These are phyloP conservation scores for Phylloscopus trochiloides DNA, from an alignment of 2,113 vertebrate genomes.

Conservation along the genomic window DNA sequence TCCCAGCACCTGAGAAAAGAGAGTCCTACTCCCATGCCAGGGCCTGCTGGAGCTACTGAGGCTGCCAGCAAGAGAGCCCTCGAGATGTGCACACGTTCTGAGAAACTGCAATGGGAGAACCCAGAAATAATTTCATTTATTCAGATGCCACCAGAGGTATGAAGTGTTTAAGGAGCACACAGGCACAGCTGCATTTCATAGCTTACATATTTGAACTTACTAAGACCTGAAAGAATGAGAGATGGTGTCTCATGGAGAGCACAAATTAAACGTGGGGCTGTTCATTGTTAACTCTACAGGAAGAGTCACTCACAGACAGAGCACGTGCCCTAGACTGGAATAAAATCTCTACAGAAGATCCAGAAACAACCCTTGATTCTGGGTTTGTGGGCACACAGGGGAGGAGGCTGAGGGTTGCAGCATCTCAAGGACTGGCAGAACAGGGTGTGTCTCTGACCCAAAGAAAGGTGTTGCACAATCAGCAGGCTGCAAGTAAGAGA, in stretches of 20 bases:
- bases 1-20: background rate
- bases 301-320: background rate
- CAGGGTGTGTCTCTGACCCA: background rate
- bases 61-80: background rate
- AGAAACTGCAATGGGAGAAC: background rate
- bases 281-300: background rate
- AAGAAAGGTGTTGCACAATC: conserved; percentile 1
- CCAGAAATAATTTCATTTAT: background rate
- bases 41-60: background rate
- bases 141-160: background rate
- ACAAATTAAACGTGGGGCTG: background rate
- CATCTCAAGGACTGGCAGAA: background rate
- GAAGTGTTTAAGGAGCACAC: background rate
- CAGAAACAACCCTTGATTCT: background rate
- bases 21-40: background rate
- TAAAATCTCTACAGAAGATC: background rate
- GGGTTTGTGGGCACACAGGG: background rate
- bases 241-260: background rate
- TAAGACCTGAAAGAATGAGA: background rate
- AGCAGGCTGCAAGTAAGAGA: background rate
- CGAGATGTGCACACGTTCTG: background rate
- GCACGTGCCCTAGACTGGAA: background rate
- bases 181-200: background rate
- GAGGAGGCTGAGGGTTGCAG: background rate
- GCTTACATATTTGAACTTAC: background rate